Evolutionary conservation across 2,113 vertebrate species (phyloP).

Genomic region (Leptobrachium leishanense): DNA sequence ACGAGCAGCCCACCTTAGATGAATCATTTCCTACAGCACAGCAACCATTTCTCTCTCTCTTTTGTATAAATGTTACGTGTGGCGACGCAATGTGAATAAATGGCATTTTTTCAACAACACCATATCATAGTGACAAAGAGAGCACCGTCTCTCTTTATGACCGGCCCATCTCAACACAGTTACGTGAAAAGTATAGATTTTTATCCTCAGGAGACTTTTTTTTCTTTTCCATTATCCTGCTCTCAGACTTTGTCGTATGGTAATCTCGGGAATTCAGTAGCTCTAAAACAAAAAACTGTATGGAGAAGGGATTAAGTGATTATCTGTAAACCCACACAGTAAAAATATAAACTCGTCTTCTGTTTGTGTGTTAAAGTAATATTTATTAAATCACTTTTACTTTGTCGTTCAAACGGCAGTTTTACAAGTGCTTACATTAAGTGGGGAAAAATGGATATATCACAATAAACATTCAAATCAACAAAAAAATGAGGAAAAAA

Average conservation of each 20-base stretch:
- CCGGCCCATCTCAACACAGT: no score
- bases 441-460: constrained; percentile 27
- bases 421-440: constrained; percentile 29
- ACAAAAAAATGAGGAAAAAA: not conserved
- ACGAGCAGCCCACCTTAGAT: not conserved
- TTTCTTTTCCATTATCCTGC: constrained; percentile 29
- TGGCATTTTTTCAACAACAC: not conserved
- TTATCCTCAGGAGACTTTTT: constrained; percentile 29
- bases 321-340: constrained; percentile 35
- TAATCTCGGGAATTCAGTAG: constrained; percentile 43
- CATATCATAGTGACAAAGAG: not conserved
- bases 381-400: constrained; percentile 34
- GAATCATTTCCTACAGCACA: not conserved
- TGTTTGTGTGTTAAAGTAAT: constrained; percentile 37
- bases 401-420: constrained; percentile 16
- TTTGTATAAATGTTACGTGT: not conserved
- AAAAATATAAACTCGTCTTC: constrained; percentile 45
- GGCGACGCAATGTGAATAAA: not conserved
- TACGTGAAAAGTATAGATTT: constrained; percentile 10
- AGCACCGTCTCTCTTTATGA: not conserved
- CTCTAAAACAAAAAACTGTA: constrained; percentile 45
- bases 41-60: not conserved
- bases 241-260: constrained; percentile 44
- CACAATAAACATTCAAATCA: constrained; percentile 25
- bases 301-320: constrained; percentile 43